Percentiles rank a stretch among this genome's conserved stretches.
These are phyloP conservation scores for Protodeltote pygarga DNA, from an alignment of 2,888 invertebrate genomes.

Conservation along the genomic window DNA sequence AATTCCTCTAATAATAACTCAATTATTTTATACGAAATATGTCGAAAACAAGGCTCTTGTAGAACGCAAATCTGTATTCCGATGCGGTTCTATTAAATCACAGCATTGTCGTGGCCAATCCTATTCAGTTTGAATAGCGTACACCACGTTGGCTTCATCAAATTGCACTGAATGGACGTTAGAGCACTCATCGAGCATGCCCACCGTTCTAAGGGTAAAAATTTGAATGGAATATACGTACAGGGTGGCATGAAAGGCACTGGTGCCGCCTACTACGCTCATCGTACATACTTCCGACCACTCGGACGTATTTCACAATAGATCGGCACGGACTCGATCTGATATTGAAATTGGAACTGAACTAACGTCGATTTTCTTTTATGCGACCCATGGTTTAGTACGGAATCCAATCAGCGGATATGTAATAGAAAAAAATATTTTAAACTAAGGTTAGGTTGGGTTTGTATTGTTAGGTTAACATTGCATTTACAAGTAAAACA, in stretches of 20 bases:
- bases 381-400: constrained; percentile 46
- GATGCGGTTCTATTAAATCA: constrained; percentile 78
- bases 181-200: constrained; percentile 80
- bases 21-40: constrained; percentile 47
- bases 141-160: constrained; percentile 80
- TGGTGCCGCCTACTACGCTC: constrained; percentile 54
- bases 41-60: constrained; percentile 42
- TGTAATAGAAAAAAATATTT: constrained; percentile 29
- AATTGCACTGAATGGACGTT: constrained; percentile 84
- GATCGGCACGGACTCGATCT: constrained; percentile 71
- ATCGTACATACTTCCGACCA: constrained; percentile 76
- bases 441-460: constrained; percentile 1
- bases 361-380: constrained; percentile 62
- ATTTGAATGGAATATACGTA: constrained; percentile 83
- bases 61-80: constrained; percentile 59
- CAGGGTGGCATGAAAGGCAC: constrained; percentile 58
- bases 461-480: constrained; percentile 10
- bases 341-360: constrained; percentile 81
- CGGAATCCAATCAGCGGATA: constrained; percentile 46
- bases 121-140: constrained; percentile 77
- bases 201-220: constrained; percentile 78
- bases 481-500: not conserved
- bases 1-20: constrained; percentile 42
- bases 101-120: constrained; percentile 79
- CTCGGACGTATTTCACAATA: constrained; percentile 77